Conservation (phyloP, 2,888 invertebrate species). For the Anarsia innoxiella region DNA sequence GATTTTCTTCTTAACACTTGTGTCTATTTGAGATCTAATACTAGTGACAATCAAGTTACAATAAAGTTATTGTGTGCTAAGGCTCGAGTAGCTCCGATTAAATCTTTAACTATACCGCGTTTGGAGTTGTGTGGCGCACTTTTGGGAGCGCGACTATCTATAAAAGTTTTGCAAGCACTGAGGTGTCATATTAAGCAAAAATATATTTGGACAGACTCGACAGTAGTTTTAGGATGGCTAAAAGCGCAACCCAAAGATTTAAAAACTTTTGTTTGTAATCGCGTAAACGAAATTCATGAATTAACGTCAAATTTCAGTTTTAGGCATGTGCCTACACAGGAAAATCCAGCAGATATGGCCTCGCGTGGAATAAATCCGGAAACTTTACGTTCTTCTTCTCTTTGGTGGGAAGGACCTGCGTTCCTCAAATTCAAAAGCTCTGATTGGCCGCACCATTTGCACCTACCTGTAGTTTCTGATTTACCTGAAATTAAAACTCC, state of each 20-base stretch:
- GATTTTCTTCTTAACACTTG: too few relatives aligned
- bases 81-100: slow-evolving; percentile 17
- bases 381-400: background rate
- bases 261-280: slow-evolving; percentile 20
- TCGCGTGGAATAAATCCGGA: slow-evolving; percentile 12
- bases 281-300: slow-evolving; percentile 13
- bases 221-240: slow-evolving; percentile 20
- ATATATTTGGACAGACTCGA: slow-evolving; percentile 19
- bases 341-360: slow-evolving; percentile 16
- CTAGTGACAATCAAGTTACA: too few relatives aligned
- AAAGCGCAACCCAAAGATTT: slow-evolving; percentile 4
- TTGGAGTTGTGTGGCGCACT: slow-evolving; percentile 21
- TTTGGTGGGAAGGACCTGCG: slow-evolving; percentile 6
- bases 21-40: too few relatives aligned
- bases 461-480: background rate
- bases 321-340: slow-evolving; percentile 12
- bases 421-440: background rate
- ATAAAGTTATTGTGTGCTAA: slow-evolving; percentile 23
- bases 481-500: background rate
- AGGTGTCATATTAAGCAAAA: slow-evolving; percentile 10
- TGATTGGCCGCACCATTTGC: background rate
- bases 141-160: slow-evolving; percentile 14
- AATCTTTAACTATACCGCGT: slow-evolving; percentile 17
- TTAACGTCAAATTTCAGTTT: background rate
- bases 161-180: slow-evolving; percentile 6